Evolutionary conservation across 2,797 vertebrate genomes (phyloP).

Genomic region (Sebastes matsubarae): DNA sequence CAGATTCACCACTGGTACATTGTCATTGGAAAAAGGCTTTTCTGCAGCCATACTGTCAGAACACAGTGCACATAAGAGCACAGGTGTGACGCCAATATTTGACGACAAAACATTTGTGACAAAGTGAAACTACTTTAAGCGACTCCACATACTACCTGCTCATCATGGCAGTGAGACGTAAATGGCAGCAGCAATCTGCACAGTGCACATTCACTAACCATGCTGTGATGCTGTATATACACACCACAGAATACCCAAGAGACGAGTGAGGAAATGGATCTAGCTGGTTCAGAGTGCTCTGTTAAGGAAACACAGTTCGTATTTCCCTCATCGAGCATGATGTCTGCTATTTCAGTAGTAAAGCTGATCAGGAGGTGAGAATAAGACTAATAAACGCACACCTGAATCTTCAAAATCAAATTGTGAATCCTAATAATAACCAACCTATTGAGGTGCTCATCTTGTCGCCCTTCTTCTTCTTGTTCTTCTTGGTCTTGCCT

Average conservation of each 20-base stretch:
- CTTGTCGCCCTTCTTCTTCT: conserved; percentile 97
- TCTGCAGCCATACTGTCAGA: background rate
- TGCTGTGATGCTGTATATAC: background rate
- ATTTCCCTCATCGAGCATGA: background rate
- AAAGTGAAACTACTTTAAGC: background rate
- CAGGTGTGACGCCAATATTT: background rate
- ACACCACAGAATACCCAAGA: conserved; percentile 7
- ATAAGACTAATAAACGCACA: background rate
- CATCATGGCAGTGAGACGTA: background rate
- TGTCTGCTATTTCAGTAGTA: background rate
- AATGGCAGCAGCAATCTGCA: background rate
- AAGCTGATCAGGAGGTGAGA: background rate
- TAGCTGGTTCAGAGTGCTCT: background rate
- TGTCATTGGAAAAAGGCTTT: background rate
- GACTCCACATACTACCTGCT: background rate
- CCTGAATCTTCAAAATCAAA: background rate
- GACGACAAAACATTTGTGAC: background rate
- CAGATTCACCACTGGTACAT: background rate
- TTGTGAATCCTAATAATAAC: conserved; percentile 24
- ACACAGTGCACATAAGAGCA: background rate
- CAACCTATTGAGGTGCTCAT: conserved; percentile 92
- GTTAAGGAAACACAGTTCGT: background rate
- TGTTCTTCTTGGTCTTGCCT: conserved; percentile 93
- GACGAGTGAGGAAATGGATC: background rate
- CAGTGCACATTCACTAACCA: background rate